A percentile compares a stretch with the other conserved stretches of the same genome.
phyloP scores from a whole-genome alignment of 2,113 vertebrate species.

The Bungarus multicinctus region DNA sequence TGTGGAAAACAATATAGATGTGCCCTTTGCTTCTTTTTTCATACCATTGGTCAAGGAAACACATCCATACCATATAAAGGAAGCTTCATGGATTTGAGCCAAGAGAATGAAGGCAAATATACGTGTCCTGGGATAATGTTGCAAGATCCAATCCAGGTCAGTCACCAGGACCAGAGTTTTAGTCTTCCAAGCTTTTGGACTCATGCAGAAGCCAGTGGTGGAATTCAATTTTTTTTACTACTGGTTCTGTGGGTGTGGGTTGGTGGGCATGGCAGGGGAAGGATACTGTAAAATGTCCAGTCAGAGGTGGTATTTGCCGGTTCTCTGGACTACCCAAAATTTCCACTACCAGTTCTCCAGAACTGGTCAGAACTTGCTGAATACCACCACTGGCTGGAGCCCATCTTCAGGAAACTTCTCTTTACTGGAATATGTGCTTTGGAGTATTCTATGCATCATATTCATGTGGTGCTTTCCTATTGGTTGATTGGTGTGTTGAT shows the following conservation, averaged over 20 bases:
- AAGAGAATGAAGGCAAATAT: too few relatives aligned
- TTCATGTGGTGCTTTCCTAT: neutral
- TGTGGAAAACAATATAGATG: neutral
- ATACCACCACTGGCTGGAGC: neutral
- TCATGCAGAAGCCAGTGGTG: neutral
- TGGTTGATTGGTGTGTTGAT: neutral
- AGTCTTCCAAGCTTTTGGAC: neutral
- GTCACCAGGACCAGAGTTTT: neutral
- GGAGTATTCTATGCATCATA: neutral
- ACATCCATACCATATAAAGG: neutral
- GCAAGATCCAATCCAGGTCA: neutral
- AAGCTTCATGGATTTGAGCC: neutral
- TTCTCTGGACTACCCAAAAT: too few relatives aligned
- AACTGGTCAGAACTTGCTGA: too few relatives aligned
- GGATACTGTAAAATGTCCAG: too few relatives aligned
- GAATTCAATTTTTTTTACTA: too few relatives aligned
- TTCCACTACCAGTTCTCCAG: too few relatives aligned
- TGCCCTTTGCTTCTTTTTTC: neutral
- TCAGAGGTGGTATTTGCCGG: too few relatives aligned
- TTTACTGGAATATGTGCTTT: neutral
- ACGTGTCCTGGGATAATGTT: neutral
- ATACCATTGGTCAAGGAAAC: neutral
- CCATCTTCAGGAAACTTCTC: neutral
- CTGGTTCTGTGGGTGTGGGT: too few relatives aligned
- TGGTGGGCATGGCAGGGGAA: too few relatives aligned